phyloP scores from a whole-genome alignment of 2,113 vertebrate species.

The Muntiacus reevesi region DNA sequence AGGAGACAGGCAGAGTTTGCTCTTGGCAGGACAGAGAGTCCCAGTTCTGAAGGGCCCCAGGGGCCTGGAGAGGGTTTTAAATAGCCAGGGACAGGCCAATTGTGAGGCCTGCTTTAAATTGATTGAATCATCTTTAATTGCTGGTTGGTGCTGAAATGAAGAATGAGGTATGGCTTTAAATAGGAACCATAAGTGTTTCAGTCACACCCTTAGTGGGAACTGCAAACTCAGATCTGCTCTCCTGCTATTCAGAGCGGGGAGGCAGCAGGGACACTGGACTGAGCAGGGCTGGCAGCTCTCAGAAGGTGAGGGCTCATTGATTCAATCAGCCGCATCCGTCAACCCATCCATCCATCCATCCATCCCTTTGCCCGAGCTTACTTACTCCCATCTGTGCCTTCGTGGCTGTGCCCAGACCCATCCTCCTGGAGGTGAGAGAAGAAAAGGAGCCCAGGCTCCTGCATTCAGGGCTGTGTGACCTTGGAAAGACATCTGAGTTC shows the following conservation, averaged over 20 bases:
- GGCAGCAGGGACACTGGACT: not conserved
- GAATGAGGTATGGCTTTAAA: slow-evolving; percentile 65
- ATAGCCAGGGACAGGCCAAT: slow-evolving; percentile 55
- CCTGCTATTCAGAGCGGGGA: not conserved
- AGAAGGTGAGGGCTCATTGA: not conserved
- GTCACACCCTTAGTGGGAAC: not conserved
- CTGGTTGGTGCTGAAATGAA: slow-evolving; percentile 74
- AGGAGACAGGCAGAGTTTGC: not conserved
- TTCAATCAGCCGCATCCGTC: not conserved
- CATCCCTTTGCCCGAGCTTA: not conserved
- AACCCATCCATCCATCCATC: not conserved
- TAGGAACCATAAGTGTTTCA: slow-evolving; percentile 49
- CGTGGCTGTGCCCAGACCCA: not conserved
- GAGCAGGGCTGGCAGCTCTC: not conserved
- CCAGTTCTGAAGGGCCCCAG: slow-evolving; percentile 49
- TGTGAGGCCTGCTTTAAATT: slow-evolving; percentile 58
- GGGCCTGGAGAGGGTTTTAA: slow-evolving; percentile 69
- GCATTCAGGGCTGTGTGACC: not conserved
- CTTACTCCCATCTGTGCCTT: not conserved
- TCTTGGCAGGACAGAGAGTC: slow-evolving; percentile 68
- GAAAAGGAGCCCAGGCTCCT: not conserved
- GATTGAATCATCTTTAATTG: slow-evolving; percentile 72
- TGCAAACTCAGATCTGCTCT: not conserved
- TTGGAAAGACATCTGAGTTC: not conserved
- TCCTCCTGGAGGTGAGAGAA: not conserved